Base-by-base conservation (phyloP, 2,113 vertebrate genomes). In the Scopus umbretta region DNA sequence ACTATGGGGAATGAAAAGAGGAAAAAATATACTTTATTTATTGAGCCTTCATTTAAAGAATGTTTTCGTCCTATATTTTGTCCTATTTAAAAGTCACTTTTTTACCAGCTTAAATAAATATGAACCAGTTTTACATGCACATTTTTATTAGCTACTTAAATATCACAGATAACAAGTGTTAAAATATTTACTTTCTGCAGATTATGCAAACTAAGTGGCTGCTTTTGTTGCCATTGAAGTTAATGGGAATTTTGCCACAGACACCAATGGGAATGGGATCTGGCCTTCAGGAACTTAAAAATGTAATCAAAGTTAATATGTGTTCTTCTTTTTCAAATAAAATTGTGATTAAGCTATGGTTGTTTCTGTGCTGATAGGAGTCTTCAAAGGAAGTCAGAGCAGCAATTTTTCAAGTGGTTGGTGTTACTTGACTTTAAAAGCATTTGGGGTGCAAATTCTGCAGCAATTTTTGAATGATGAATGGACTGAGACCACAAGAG, bases 131-230 rank as follows among this genome's bases (percentile, higher is more conserved):
- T 88, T 90, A 50, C 59, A 91, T 83, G 62, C 58, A 96, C 78
- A 80, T 95, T 95, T 96, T 97, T 91, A 96, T 95, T 95, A 92
- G 74, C 89, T 94, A 76, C 34, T 96, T 96, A 95, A 91, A 91
- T 86, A 95, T 90, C 74, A 86, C 38, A 78, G 91, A 88, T 94
- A 93, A 86, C 40, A 76, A 96, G 67, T 76, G 50, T 80, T 94
- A 94, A 94, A 96, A 96, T 95, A 94, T 95, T 95, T 96, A 86
- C 84, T 90, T 96, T 92, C 80, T 86, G 58, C 53, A 92, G 70
- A 96, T 91, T 82, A 90, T 94, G 91, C 70, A 95, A 93, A 94
- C 45, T 52, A 86, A 86, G 59, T 83, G 50, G 13, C 53, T 86
- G 84, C 45, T 83, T 91, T 92, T 91, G 50, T 76, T 95, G 47